A percentile compares a stretch with the other conserved stretches of the same genome.
Conservation (phyloP, 2,888 invertebrate species). For the Hydropsyche betteni region DNA sequence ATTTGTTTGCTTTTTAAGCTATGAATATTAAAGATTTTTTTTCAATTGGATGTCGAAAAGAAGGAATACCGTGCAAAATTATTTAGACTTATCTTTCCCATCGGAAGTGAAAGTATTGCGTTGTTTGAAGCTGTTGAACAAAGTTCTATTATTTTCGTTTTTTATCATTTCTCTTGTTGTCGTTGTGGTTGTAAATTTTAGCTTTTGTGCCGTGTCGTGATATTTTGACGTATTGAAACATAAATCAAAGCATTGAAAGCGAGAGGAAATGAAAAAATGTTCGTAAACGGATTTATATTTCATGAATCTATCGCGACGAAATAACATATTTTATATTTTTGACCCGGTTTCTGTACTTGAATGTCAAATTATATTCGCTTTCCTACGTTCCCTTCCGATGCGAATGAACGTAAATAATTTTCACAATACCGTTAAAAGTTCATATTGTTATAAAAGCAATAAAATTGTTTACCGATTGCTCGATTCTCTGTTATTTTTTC, state of each 20-base stretch:
- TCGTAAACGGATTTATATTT: conserved; percentile 27
- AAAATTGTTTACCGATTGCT: too few species aligned
- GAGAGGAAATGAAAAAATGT: conserved; percentile 26
- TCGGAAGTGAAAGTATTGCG: conserved; percentile 1
- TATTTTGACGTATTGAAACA: conserved; percentile 32
- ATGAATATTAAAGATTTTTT: too few species aligned
- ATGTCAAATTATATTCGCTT: conserved; percentile 22
- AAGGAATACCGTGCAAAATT: not conserved
- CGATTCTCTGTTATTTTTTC: too few species aligned
- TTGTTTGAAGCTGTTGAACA: conserved; percentile 3
- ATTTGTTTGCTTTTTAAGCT: too few species aligned
- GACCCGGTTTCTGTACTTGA: not conserved
- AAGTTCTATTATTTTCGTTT: conserved; percentile 21
- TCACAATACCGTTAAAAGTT: too few species aligned
- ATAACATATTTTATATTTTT: conserved; percentile 24
- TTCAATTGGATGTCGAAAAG: not conserved
- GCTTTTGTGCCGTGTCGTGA: conserved; percentile 15
- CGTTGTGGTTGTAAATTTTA: conserved; percentile 13
- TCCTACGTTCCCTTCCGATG: not conserved
- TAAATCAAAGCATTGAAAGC: conserved; percentile 30
- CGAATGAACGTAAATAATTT: too few species aligned
- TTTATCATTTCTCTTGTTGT: not conserved
- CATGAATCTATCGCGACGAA: conserved; percentile 17
- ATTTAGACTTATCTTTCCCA: conserved; percentile 7
- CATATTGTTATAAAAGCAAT: too few species aligned